Evolutionary conservation across 2,888 invertebrate genomes (phyloP).

Genomic region (Mayetiola destructor): DNA sequence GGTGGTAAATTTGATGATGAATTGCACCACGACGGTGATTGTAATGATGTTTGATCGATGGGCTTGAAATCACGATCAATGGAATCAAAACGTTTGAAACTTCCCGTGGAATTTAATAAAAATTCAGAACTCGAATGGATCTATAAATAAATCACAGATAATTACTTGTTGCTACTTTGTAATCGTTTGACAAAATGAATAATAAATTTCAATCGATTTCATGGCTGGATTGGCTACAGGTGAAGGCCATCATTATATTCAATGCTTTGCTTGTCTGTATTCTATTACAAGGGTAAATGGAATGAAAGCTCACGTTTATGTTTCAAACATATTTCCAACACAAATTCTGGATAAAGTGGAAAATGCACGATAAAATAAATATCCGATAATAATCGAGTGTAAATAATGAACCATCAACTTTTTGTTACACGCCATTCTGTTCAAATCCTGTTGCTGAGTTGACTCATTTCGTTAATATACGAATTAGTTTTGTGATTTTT

Average conservation of each 20-base stretch:
- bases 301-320: not conserved
- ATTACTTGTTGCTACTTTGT: not conserved
- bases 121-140: conserved; percentile 51
- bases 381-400: conserved; percentile 3
- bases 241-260: conserved; percentile 5
- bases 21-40: conserved; percentile 31
- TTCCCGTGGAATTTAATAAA: conserved; percentile 44
- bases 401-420: too few relatives aligned
- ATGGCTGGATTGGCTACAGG: not conserved
- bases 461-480: too few relatives aligned
- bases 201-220: conserved; percentile 7
- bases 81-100: conserved; percentile 49
- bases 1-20: conserved; percentile 42
- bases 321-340: not conserved
- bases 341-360: not conserved
- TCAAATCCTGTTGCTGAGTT: too few relatives aligned
- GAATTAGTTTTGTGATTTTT: too few relatives aligned
- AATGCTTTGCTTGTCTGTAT: not conserved
- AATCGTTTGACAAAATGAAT: not conserved
- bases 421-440: too few relatives aligned
- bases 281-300: not conserved
- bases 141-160: conserved; percentile 27
- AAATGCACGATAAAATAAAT: conserved; percentile 5
- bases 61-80: conserved; percentile 43
- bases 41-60: conserved; percentile 34